A percentile compares a stretch with the other conserved stretches of the same genome.
Conservation (phyloP, 2,888 invertebrate species). For the Pediacus dermestoides region DNA sequence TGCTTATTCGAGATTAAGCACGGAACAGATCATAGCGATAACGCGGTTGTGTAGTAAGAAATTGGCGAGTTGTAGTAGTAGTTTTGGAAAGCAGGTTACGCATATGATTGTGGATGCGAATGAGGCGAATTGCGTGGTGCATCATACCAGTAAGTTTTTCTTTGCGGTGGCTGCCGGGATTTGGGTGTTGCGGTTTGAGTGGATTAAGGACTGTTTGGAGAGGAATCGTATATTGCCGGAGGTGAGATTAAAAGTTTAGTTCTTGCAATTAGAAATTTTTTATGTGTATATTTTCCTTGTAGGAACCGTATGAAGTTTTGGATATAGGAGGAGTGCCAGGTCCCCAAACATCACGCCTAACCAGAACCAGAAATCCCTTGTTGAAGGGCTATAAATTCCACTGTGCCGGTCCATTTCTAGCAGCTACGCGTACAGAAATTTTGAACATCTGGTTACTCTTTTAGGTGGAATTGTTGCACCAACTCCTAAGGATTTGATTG, state of each 20-base stretch:
- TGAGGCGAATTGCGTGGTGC: constrained; percentile 36
- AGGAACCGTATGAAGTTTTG: constrained; percentile 55
- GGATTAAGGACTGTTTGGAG: constrained; percentile 53
- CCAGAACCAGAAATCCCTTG: constrained; percentile 43
- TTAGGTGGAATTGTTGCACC: constrained; percentile 38
- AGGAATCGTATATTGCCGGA: constrained; percentile 50
- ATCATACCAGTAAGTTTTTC: constrained; percentile 55
- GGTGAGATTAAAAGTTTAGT: constrained; percentile 41
- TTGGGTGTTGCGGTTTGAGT: constrained; percentile 58
- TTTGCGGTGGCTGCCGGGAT: constrained; percentile 56
- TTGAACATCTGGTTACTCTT: constrained; percentile 35
- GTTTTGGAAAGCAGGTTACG: constrained; percentile 39
- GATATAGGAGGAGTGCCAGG: constrained; percentile 55
- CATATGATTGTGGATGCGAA: constrained; percentile 44
- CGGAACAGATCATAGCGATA: constrained; percentile 37
- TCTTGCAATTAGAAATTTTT: too few species aligned
- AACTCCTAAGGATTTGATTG: constrained; percentile 27
- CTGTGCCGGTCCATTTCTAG: constrained; percentile 50
- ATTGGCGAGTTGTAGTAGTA: constrained; percentile 35
- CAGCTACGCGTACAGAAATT: too few species aligned
- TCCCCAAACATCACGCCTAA: constrained; percentile 52
- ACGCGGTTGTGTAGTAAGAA: constrained; percentile 38
- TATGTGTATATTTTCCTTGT: constrained; percentile 18
- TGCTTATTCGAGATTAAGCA: constrained; percentile 38
- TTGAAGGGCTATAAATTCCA: constrained; percentile 54